Evolutionary conservation across 2,113 vertebrate genomes (phyloP).

Genomic region (Hoplias malabaricus): DNA sequence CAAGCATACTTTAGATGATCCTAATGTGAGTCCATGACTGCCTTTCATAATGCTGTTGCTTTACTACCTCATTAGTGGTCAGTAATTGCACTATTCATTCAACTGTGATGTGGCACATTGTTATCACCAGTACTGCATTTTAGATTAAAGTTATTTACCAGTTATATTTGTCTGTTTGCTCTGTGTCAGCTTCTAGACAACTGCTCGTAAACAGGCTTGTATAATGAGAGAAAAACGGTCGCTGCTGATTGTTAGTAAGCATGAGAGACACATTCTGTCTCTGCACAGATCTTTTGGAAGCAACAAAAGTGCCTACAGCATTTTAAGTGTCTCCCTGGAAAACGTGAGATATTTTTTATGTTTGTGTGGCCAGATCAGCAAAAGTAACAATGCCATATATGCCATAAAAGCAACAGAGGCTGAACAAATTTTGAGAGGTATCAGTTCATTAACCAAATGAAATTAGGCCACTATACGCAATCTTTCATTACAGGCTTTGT

Average conservation of each 20-base stretch:
- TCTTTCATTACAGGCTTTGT: neutral
- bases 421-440: slow-evolving; percentile 37
- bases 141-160: slow-evolving; percentile 53
- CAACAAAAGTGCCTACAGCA: neutral
- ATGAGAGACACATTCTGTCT: slow-evolving; percentile 30
- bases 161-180: slow-evolving; percentile 22
- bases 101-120: slow-evolving; percentile 42
- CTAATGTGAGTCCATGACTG: slow-evolving; percentile 36
- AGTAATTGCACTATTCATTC: slow-evolving; percentile 51
- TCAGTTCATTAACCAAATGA: neutral
- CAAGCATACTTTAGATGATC: slow-evolving; percentile 36
- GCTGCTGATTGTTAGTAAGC: slow-evolving; percentile 26
- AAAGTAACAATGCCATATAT: slow-evolving; percentile 53
- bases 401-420: slow-evolving; percentile 61
- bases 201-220: neutral
- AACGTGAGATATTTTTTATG: slow-evolving; percentile 38
- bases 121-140: slow-evolving; percentile 44
- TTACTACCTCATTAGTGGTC: slow-evolving; percentile 47
- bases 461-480: neutral
- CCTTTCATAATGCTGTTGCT: slow-evolving; percentile 49
- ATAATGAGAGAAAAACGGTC: neutral
- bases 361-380: slow-evolving; percentile 43
- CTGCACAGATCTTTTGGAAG: neutral
- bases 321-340: neutral
- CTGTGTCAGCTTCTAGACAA: neutral